Evolutionary conservation across 2,113 vertebrate species (phyloP).

Genomic region (Chamaea fasciata): DNA sequence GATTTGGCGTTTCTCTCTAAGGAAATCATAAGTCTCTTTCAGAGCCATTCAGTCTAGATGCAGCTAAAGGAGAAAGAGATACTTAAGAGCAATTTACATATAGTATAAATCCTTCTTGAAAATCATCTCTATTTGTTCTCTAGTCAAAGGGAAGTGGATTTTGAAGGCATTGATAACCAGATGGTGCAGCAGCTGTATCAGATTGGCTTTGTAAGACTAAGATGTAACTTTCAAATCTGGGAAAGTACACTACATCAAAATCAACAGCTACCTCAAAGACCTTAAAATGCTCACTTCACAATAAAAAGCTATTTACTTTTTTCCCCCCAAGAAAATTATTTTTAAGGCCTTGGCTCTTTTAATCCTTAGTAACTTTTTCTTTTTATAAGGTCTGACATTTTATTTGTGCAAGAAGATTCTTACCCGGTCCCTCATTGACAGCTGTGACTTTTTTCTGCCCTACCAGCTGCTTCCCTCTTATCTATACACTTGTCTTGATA

Average conservation of each 20-base stretch:
- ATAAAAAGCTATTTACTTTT: conserved; percentile 29
- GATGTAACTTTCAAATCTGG: conserved; percentile 35
- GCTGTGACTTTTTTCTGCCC: background rate
- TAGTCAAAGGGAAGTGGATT: conserved; percentile 21
- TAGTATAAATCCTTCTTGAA: conserved; percentile 53
- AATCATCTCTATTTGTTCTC: conserved; percentile 62
- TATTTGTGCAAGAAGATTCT: background rate
- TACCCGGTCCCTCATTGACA: background rate
- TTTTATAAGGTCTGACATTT: background rate
- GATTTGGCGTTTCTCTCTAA: background rate
- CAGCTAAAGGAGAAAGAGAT: conserved; percentile 26
- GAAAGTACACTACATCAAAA: conserved; percentile 27
- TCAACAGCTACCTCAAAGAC: conserved; percentile 30
- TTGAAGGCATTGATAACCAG: conserved; percentile 42
- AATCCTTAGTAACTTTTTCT: background rate
- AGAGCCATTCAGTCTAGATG: conserved; percentile 8
- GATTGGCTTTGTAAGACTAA: conserved; percentile 39
- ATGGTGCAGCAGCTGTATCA: conserved; percentile 42
- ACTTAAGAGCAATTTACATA: conserved; percentile 60
- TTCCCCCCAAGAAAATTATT: conserved; percentile 4
- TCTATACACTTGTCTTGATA: background rate
- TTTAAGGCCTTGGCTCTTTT: background rate
- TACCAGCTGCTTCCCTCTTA: background rate
- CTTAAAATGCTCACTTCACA: conserved; percentile 33
- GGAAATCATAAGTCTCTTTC: conserved; percentile 30